Conservation (phyloP, 2,888 invertebrate species). For the Hybos culiciformis region DNA sequence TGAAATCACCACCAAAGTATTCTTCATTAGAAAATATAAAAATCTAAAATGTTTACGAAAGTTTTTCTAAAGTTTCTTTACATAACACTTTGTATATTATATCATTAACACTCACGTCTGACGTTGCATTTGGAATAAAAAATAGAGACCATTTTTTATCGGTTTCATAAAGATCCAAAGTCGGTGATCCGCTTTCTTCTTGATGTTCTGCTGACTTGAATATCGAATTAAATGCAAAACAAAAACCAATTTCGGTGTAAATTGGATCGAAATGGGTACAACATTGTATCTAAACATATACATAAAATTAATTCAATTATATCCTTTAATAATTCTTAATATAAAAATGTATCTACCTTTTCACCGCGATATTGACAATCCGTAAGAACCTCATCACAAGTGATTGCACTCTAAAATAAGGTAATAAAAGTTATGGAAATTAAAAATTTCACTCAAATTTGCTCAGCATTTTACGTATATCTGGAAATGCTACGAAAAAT, state of each 20-base stretch:
- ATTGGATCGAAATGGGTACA: slow-evolving; percentile 51
- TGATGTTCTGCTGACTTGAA: slow-evolving; percentile 26
- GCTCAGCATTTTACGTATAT: too few relatives aligned
- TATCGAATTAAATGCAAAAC: slow-evolving; percentile 52
- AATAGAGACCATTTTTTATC: slow-evolving; percentile 35
- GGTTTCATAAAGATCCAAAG: slow-evolving; percentile 35
- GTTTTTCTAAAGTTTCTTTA: not conserved
- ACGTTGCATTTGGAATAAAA: slow-evolving; percentile 27
- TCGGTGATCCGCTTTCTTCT: too few relatives aligned
- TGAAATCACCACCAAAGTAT: slow-evolving; percentile 52
- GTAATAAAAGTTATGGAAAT: too few relatives aligned
- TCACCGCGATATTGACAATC: slow-evolving; percentile 57
- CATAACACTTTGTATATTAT: not conserved
- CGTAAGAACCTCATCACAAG: slow-evolving; percentile 46
- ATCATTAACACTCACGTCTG: slow-evolving; percentile 17
- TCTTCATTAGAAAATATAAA: slow-evolving; percentile 52
- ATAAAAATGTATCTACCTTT: too few relatives aligned
- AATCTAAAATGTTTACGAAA: slow-evolving; percentile 18
- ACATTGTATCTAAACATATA: too few relatives aligned
- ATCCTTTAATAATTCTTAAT: too few relatives aligned
- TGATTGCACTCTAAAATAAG: too few relatives aligned
- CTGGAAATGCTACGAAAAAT: too few relatives aligned
- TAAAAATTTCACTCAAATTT: too few relatives aligned
- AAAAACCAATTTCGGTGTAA: slow-evolving; percentile 63
- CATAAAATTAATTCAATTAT: too few relatives aligned